phyloP scores from a whole-genome alignment of 2,797 vertebrate species.

The Adelosebastes latens region DNA sequence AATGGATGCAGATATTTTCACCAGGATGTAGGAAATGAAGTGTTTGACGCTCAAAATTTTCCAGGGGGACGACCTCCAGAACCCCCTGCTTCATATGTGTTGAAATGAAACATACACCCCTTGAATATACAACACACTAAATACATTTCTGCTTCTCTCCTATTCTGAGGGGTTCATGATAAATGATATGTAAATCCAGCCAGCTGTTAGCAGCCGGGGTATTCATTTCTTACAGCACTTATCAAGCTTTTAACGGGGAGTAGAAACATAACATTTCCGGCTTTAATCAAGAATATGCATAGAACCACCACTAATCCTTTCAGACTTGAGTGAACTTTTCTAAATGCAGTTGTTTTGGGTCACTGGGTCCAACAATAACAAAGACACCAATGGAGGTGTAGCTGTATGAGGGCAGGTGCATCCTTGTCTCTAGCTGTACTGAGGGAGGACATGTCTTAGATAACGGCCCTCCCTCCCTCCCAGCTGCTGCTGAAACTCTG shows the following conservation, averaged over 20 bases:
- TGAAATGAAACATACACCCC: no score
- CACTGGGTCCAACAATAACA: conserved; percentile 20
- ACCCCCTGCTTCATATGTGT: no score
- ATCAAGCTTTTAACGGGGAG: background rate
- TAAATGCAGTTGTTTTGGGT: conserved; percentile 19
- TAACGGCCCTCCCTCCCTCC: conserved; percentile 24
- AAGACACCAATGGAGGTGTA: conserved; percentile 2
- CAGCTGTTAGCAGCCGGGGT: background rate
- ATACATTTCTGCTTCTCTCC: background rate
- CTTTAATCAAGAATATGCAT: background rate
- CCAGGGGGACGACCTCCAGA: no score
- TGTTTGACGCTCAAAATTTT: no score
- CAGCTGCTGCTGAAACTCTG: conserved; percentile 37
- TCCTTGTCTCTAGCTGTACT: conserved; percentile 40
- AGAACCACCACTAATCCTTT: background rate
- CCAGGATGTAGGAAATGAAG: no score
- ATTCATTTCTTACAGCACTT: background rate
- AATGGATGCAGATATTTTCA: no score
- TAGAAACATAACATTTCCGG: background rate
- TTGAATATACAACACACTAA: background rate
- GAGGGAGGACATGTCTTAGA: conserved; percentile 33
- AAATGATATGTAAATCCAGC: background rate
- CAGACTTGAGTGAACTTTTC: background rate
- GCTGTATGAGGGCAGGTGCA: conserved; percentile 38
- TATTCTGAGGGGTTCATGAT: background rate